Conservation (phyloP, 2,797 vertebrate species). For the Enteromius treurensis region DNA sequence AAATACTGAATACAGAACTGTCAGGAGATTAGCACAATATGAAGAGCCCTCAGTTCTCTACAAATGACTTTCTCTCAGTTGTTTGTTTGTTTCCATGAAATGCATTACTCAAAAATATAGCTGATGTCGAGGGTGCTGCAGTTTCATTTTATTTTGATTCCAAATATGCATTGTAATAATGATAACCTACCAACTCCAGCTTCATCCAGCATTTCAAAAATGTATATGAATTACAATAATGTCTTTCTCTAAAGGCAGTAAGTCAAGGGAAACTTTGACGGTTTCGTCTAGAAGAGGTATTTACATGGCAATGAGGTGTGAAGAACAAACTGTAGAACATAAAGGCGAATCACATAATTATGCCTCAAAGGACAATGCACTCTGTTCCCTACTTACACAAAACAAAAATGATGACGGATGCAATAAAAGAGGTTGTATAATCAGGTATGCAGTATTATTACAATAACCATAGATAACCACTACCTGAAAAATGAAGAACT, state of each 20-base stretch:
- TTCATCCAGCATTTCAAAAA: constrained; percentile 45
- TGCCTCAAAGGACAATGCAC: background rate
- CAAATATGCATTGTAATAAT: constrained; percentile 58
- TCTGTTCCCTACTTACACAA: background rate
- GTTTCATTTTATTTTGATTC: constrained; percentile 27
- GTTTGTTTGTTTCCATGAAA: constrained; percentile 6
- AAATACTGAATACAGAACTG: background rate
- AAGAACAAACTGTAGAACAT: background rate
- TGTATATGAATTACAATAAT: constrained; percentile 39
- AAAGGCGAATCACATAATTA: constrained; percentile 9
- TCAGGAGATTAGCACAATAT: background rate
- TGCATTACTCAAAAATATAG: constrained; percentile 33
- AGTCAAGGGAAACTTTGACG: background rate
- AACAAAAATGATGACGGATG: background rate
- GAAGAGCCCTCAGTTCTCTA: background rate
- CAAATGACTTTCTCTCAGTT: background rate
- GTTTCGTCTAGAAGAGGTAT: background rate
- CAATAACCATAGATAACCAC: background rate
- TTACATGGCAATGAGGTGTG: constrained; percentile 3
- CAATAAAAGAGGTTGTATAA: background rate
- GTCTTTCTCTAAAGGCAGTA: background rate
- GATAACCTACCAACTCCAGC: constrained; percentile 19
- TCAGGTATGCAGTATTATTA: background rate
- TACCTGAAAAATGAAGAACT: background rate
- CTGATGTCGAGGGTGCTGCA: background rate